Conservation (phyloP, 35 echinoderm and acorn worm genomes). For the Anneissia japonica region DNA sequence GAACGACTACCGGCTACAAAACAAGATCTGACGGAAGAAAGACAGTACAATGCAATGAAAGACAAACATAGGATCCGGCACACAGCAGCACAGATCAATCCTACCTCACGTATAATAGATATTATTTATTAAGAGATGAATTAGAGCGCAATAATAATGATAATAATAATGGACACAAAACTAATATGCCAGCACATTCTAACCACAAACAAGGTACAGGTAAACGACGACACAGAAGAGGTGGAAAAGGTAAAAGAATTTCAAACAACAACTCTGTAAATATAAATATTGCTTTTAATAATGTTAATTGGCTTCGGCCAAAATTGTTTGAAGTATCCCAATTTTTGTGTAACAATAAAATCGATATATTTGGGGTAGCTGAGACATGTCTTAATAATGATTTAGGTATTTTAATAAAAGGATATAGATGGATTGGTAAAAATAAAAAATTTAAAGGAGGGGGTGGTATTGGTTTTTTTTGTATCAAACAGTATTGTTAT, state of each 20-base stretch:
- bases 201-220: background rate
- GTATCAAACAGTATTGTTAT: conserved; percentile 2
- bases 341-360: background rate
- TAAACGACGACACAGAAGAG: background rate
- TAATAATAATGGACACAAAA: no score
- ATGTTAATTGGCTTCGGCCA: background rate
- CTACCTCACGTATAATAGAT: background rate
- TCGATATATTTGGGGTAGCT: background rate
- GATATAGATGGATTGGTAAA: background rate
- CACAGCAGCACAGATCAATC: background rate
- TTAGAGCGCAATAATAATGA: background rate
- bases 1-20: background rate
- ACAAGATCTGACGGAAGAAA: background rate
- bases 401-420: background rate
- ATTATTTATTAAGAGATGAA: background rate
- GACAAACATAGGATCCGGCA: background rate
- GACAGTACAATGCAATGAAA: no score
- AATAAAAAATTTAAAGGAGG: background rate
- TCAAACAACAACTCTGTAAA: background rate
- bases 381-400: background rate
- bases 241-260: background rate
- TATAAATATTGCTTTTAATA: conserved; percentile 1
- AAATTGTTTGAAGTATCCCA: background rate
- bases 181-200: no score
- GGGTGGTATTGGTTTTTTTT: background rate